A percentile compares a stretch with the other conserved stretches of the same genome.
Conservation (phyloP, 2,888 invertebrate genomes). For the Norana najaformis region DNA sequence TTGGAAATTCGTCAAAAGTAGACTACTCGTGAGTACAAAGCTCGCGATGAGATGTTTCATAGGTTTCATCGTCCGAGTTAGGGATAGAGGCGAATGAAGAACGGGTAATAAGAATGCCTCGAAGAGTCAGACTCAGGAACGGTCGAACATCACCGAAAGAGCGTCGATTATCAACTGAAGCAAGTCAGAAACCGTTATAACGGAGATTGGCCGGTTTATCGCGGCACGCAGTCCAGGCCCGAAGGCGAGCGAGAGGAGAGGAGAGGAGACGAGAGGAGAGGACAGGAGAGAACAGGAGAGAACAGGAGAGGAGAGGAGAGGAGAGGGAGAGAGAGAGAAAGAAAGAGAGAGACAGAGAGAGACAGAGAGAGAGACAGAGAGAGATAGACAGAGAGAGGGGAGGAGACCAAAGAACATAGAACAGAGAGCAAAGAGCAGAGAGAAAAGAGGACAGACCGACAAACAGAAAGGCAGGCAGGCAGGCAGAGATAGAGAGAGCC, state of each 20-base stretch:
- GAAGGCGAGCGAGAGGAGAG: neutral
- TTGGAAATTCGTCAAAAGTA: neutral
- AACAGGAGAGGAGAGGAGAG: neutral
- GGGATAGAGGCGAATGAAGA: neutral
- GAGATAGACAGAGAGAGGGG: no score
- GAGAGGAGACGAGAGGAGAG: neutral
- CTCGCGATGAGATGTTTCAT: neutral
- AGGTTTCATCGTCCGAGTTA: neutral
- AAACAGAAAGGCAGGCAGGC: neutral
- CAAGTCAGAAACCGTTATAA: neutral
- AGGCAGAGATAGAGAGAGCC: neutral
- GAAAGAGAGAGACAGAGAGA: no score
- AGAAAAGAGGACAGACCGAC: neutral
- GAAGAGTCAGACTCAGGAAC: neutral
- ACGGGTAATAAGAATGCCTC: neutral
- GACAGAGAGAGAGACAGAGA: no score
- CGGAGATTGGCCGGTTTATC: neutral
- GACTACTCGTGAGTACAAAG: neutral
- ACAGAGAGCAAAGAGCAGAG: no score
- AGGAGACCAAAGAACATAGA: no score
- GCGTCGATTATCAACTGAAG: neutral
- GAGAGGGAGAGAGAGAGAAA: no score
- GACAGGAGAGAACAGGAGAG: neutral
- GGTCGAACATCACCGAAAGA: neutral
- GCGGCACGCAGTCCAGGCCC: neutral